These are phyloP conservation scores for Andrena fulva DNA, from an alignment of 2,888 invertebrate genomes.

Conservation along the genomic window DNA sequence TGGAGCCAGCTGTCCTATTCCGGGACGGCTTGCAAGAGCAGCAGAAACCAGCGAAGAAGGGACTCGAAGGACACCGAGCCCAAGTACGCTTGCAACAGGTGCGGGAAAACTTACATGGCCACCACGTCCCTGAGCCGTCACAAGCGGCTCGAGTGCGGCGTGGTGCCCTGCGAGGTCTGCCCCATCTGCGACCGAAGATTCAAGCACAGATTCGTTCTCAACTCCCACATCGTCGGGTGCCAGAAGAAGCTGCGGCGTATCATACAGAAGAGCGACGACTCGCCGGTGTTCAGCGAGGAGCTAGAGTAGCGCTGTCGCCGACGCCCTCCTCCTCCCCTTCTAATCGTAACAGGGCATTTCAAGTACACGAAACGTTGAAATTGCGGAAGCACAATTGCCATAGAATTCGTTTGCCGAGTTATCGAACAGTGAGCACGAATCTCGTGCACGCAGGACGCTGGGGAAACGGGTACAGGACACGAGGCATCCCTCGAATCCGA, in stretches of 20 bases:
- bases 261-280: constrained; percentile 69
- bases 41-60: constrained; percentile 30
- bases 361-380: neutral
- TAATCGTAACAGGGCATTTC: neutral
- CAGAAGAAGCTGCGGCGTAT: constrained; percentile 73
- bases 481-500: no score
- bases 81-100: constrained; percentile 81
- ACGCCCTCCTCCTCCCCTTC: neutral
- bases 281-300: constrained; percentile 25
- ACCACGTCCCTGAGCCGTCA: constrained; percentile 84
- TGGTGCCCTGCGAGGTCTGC: constrained; percentile 83
- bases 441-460: no score
- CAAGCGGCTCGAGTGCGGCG: constrained; percentile 84
- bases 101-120: constrained; percentile 83
- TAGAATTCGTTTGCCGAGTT: neutral
- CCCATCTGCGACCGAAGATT: constrained; percentile 84
- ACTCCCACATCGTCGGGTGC: constrained; percentile 80
- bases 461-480: no score
- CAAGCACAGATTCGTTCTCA: constrained; percentile 84
- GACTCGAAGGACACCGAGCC: constrained; percentile 49
- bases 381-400: neutral
- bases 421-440: no score
- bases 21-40: constrained; percentile 34
- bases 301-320: constrained; percentile 30
- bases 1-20: constrained; percentile 54